These are phyloP conservation scores for Antechinus stuartii DNA, from an alignment of 2,113 vertebrate species.

Conservation along the genomic window DNA sequence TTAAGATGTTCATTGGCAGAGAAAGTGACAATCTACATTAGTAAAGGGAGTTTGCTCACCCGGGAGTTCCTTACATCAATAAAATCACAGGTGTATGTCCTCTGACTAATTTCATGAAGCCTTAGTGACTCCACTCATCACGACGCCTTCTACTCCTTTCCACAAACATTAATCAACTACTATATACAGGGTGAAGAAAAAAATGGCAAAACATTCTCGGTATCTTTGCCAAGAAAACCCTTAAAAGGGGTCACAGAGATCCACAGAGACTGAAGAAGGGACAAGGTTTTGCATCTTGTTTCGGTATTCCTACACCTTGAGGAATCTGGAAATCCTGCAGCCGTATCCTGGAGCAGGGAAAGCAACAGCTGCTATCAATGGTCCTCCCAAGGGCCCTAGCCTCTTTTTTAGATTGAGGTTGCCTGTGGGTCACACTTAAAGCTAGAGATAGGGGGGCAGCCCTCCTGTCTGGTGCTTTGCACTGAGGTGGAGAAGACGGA, in stretches of 20 bases:
- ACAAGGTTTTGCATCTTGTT: not conserved
- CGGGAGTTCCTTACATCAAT: not conserved
- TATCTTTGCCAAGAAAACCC: not conserved
- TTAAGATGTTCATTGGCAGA: not conserved
- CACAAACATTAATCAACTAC: not conserved
- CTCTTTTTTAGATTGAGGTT: not conserved
- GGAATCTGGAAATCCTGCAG: not conserved
- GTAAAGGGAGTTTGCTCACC: not conserved
- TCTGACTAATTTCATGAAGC: not conserved
- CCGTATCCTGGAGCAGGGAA: not conserved
- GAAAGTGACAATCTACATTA: not conserved
- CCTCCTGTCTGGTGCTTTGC: not conserved
- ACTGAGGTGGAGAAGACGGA: not conserved
- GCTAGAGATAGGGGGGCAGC: not conserved
- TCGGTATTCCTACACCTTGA: not conserved
- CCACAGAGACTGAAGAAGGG: not conserved
- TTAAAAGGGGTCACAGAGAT: not conserved
- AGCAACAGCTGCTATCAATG: not conserved
- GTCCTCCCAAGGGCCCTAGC: not conserved
- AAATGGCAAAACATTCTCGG: not conserved
- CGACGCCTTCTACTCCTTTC: not conserved
- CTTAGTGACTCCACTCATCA: not conserved
- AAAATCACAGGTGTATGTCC: not conserved
- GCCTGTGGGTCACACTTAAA: not conserved
- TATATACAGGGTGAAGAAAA: not conserved